Evolutionary conservation across 2,797 vertebrate species (phyloP), one percentile per base, ranked within the genome.

Genomic region (Bucorvus abyssinicus): DNA sequence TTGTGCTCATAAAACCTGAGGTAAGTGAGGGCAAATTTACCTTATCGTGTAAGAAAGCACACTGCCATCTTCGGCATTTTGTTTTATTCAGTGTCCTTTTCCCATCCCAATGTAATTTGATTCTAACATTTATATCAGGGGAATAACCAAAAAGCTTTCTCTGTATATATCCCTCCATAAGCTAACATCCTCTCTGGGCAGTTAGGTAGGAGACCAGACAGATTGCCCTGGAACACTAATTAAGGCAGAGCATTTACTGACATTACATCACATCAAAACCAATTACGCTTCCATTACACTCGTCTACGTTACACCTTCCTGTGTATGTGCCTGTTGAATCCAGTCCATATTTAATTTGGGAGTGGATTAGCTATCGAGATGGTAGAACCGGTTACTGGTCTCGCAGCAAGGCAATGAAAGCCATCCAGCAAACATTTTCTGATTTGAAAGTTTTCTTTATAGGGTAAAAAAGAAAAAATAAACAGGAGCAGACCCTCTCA

Each of bases 361-460:
- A 77, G 71, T 15, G 79, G 79, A 84, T 96, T 96, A 84, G 47
- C 60, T 96, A 93, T 95, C 76, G 81, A 96, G 86, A 73, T 93
- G 73, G 56, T 55, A 60, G 60, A 77, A 93, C 96, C 91, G 73
- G 86, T 97, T 87, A 88, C 52, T n/a, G 59, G 49, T 26, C 79
- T 94, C 94, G 81, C 83, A 93, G 57, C 14, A 65, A 92, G 74
- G 57, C 63, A 38, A 52, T 23, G 50, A 91, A 90, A 84, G 20
- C 13, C 14, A 79, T 94, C 52, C 60, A 86, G 89, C 34, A 89
- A 95, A 89, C 55, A 36, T 7, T 36, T 42, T 80, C 50, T 84
- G 53, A 67, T 88, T 44, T 85, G 56, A 13, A 78, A 70, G 52
- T 71, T 95, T 90, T 82, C 59, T 44, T 36, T 15, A 12, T 77